Conservation (phyloP, 2,113 vertebrate genomes). For the Heteronetta atricapilla region DNA sequence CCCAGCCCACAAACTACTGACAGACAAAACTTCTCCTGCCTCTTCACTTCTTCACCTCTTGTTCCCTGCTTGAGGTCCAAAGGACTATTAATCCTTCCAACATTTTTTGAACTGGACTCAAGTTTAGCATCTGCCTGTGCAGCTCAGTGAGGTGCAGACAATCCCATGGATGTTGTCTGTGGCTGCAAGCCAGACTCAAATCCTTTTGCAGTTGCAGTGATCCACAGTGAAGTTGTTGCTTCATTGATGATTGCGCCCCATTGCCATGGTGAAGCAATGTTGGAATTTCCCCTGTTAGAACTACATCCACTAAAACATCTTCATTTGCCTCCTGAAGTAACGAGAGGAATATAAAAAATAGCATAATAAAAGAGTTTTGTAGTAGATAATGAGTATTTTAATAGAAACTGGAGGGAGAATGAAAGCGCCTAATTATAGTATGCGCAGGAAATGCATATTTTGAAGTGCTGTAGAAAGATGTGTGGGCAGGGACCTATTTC, state of each 20-base stretch:
- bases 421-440: conserved; percentile 46
- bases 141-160: not conserved
- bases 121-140: not conserved
- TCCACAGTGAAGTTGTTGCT: not conserved
- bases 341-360: not conserved
- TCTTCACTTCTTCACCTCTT: not conserved
- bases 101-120: not conserved
- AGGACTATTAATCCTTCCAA: not conserved
- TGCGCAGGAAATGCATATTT: conserved; percentile 42
- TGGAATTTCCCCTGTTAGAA: conserved; percentile 13
- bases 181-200: not conserved
- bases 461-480: conserved; percentile 37
- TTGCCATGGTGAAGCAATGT: not conserved
- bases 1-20: not conserved
- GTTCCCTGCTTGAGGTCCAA: not conserved
- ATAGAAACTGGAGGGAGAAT: not conserved
- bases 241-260: not conserved
- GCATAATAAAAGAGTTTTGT: conserved; percentile 6
- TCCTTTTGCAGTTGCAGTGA: not conserved
- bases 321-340: not conserved
- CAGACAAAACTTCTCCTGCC: not conserved
- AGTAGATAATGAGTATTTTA: conserved; percentile 50
- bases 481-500: conserved; percentile 53
- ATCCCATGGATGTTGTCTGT: not conserved
- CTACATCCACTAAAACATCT: not conserved